Conservation (phyloP, 2,797 vertebrate species). For the Pampus argenteus region DNA sequence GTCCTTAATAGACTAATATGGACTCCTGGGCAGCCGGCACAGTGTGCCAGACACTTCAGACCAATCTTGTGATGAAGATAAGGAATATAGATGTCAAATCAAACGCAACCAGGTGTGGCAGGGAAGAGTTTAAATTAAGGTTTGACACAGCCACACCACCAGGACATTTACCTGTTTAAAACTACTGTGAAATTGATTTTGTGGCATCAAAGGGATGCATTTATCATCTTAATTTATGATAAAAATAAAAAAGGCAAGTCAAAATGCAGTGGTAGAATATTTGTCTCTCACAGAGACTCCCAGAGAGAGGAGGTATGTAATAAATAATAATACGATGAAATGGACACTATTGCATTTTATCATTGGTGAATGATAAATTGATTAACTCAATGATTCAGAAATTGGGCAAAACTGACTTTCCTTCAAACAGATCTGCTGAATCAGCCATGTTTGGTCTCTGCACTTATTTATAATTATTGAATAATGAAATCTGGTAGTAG, state of each 20-base stretch:
- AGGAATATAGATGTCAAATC: constrained; percentile 50
- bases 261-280: neutral
- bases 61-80: constrained; percentile 62
- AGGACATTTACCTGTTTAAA: neutral
- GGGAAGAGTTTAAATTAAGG: constrained; percentile 23
- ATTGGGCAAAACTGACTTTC: neutral
- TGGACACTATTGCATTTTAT: neutral
- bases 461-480: neutral
- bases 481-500: neutral
- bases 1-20: constrained; percentile 80
- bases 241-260: neutral
- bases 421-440: neutral
- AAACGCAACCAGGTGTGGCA: constrained; percentile 43
- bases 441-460: neutral
- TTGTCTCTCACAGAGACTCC: neutral
- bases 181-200: neutral
- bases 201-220: neutral
- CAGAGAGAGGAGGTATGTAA: neutral
- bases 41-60: constrained; percentile 55
- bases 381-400: constrained; percentile 3
- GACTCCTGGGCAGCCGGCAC: constrained; percentile 66
- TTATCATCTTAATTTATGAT: neutral
- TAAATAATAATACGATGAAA: neutral
- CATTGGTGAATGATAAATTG: neutral
- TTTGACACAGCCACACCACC: neutral